Base-by-base conservation (phyloP, 1,140 invertebrate genomes). In the Cardiocondyla obscurior region DNA sequence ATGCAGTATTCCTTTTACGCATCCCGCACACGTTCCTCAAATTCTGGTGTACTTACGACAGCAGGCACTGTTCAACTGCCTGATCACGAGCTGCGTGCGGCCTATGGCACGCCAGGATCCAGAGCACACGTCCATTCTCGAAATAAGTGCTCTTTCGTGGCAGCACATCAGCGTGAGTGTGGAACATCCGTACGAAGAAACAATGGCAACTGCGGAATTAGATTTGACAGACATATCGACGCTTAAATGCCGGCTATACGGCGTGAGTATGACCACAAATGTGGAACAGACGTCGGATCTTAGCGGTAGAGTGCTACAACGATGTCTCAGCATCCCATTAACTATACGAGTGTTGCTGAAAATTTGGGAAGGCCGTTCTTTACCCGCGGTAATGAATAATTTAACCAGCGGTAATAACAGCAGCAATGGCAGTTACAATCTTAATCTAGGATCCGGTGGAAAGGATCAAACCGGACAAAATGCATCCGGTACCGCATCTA, bases 141-240 rank as follows among this genome's bases (percentile, higher is more conserved):
- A 99, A 94, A 96, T 99, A 83, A 98, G 96, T 86, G 97, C 98
- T 6, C 93, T 98, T 3, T 98, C 98, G 0, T 97, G 97, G 95
- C 96, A 98, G 73, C 97, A 98, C 91, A 96, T 99, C 69, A 97
- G 97, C 16, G 96, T 99, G 4, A 97, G 97, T 39, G 96, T 99
- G 92, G 98, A 99, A 92, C 98, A 99, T 94, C 98, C 98, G 0
- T 94, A 97, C 33, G 97, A 99, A 90, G 98, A 99, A 92, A 97
- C 97, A 79, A 96, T 99, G 95, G 97, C 98, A 0, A 99, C 98
- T 0, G 97, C 97, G 16, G 98, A 99, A 90, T 94, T 99, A 74
- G 97, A 99, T 92, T 92, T 99, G 33, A 95, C 96, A 14, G 98
- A 99, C 89, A 96, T 97, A 12, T 96, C 96, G 0, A 96, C 95